Evolutionary conservation across 2,113 vertebrate genomes (phyloP), one percentile per base, ranked within the genome.

Genomic region (Excalfactoria chinensis): DNA sequence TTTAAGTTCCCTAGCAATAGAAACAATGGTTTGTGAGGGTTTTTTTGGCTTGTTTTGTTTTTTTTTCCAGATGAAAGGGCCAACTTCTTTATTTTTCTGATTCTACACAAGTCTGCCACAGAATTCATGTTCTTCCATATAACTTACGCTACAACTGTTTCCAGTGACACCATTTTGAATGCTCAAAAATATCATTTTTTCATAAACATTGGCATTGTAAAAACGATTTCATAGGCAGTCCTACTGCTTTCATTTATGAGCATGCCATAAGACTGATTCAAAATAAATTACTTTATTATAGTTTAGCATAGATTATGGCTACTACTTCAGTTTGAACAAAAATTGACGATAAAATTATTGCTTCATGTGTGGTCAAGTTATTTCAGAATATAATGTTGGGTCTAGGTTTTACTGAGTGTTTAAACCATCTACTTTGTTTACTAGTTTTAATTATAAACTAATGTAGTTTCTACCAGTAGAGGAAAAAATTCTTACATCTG

Each of bases 301-400:
- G 18, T 56, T 88, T 70, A 67, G 1, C 11, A 16, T 78, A 59
- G 34, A 67, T 59, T 89, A 40, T 49, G 20, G 12, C 3, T 2
- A 32, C 49, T 92, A 70, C 12, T 49, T 70, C 41, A 56, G 16
- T 53, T 40, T 81, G 37, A 87, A 70, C n/a, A 90, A 93, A 93
- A 92, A 34, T 58, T 90, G 58, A 74, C 56, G 23, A 60, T 86
- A 75, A 71, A 40, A 66, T 82, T 81, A 22, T 44, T 72, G 40
- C 64, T 76, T 66, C 44, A 43, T 34, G 2, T 43, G 7, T 30
- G 12, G 19, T 78, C n/a, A 43, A 30, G 18, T 89, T 86, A 13
- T 87, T 93, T 75, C 35, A 79, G 59, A 78, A 66, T 17, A 58
- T 40, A 44, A 72, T 82, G 79, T 7, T 60, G 19, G 3, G 10